Evolutionary conservation across 2,888 invertebrate genomes (phyloP), one percentile per base, ranked within the genome.

Genomic region (Idaea straminata): DNA sequence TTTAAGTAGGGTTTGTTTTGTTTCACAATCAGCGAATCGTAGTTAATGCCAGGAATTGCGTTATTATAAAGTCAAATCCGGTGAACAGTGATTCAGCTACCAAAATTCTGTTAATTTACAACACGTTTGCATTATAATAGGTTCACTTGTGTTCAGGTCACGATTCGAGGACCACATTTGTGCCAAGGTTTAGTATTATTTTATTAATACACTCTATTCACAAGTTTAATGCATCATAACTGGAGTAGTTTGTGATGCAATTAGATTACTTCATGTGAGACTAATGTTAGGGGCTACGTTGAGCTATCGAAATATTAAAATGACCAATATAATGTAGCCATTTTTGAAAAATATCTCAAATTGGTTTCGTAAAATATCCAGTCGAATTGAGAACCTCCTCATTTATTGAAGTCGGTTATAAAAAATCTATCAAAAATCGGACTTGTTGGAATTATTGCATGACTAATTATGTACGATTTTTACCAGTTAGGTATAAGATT

Each of bases 121-220:
- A 47, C 47, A 7, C 47, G 10, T 59, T 34, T 58, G 16, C 58
- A 66, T 63, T 66, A 64, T 62, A 71, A 71, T 72, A 69, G 63
- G 72, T 65, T 70, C 66, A 68, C 59, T 62, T 59, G 16, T 65
- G 66, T 64, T 69, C 71, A 16, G 59, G 68, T 73, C 72, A 74
- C 72, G 71, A 70, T 38, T 38, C 15, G 58, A 63, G 57, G 36
- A 64, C 64, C 64, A 67, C 71, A 74, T 70, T 69, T 65, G 69
- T 73, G 73, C 66, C 74, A 74, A 74, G 74, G 74, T 65, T 64
- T 61, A 58, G 64, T 35, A 57, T 57, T 70, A 72, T 72, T 71
- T 71, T 69, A 68, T 70, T 74, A 74, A 72, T 72, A 68, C 61
- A 59, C 60, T 63, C 62, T 65, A 71, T 72, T 72, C 69, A 70